Evolutionary conservation across 2,888 invertebrate genomes (phyloP), one percentile per base, ranked within the genome.

Genomic region (Hypomecis punctinalis): DNA sequence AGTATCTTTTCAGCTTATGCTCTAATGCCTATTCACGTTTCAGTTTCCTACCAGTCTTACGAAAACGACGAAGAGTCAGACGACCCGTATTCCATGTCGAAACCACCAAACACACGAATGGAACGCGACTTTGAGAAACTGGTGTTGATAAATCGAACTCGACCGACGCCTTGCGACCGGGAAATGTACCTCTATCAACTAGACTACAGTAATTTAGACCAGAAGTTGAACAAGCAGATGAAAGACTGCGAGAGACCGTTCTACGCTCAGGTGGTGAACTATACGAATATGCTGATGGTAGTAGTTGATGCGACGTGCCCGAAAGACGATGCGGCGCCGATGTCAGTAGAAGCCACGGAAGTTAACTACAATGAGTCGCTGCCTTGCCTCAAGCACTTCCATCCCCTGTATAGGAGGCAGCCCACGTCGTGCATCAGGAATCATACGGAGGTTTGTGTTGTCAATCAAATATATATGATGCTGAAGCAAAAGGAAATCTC

Each of bases 81-180:
- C 63, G 91, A 92, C 40, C 76, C 78, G 4, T 56, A 58, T 11
- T 67, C 63, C 47, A 85, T 84, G 78, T 92, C 88, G 66, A 84
- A 85, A 79, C 89, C 93, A 1, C 83, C 91, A 0, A 89, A 75
- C 60, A 66, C 90, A 9, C 83, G 91, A 69, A 80, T 93, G 73
- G 94, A 95, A 76, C 86, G 94, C 73, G 90, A 94, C 76, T 94
- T 95, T 82, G 95, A 96, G 72, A 94, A 94, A 68, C 88, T 94
- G 7, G 94, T 96, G 1, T 90, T 95, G 55, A 95, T 97, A 75
- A 96, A 95, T 73, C 93, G 97, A 78, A 98, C 98, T 0, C 93
- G 96, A 49, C 97, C 97, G 0, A 96, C 97, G 61, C 96, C 97
- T 5, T 98, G 98, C 83, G 98, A 98, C 84, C 94, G 97, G 82